A percentile compares a stretch with the other conserved stretches of the same genome.
Evolutionary conservation across 2,113 vertebrate species (phyloP).

Genomic region (Peromyscus polionotus): DNA sequence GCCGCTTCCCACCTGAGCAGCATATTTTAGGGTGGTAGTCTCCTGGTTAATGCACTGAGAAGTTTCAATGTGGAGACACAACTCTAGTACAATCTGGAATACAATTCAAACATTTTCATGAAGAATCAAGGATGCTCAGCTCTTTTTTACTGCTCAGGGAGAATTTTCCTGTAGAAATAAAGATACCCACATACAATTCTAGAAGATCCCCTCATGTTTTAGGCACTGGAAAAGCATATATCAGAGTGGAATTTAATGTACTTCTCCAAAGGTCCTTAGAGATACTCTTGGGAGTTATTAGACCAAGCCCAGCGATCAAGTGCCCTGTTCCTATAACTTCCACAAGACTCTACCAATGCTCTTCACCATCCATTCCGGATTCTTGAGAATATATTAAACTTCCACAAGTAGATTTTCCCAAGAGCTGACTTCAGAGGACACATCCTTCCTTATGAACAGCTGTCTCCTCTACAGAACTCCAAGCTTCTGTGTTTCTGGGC

Average conservation of each 20-base stretch:
- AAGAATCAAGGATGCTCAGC: constrained; percentile 69
- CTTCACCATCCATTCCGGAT: background rate
- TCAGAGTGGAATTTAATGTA: constrained; percentile 61
- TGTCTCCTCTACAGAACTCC: background rate
- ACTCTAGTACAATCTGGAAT: constrained; percentile 65
- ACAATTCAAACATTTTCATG: constrained; percentile 73
- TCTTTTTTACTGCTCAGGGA: background rate
- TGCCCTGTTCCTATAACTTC: constrained; percentile 26
- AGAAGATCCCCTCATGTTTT: constrained; percentile 42
- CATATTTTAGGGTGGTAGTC: constrained; percentile 62
- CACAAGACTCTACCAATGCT: constrained; percentile 26
- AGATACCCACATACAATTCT: constrained; percentile 47
- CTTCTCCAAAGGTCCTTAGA: constrained; percentile 56
- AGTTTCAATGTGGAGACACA: constrained; percentile 70
- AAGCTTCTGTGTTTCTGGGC: constrained; percentile 18
- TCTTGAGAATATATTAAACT: constrained; percentile 36
- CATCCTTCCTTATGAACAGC: background rate
- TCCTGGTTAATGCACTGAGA: constrained; percentile 59
- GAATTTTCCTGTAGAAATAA: constrained; percentile 49
- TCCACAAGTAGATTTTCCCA: background rate
- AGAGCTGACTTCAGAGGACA: background rate
- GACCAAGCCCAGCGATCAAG: constrained; percentile 23
- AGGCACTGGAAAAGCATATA: background rate
- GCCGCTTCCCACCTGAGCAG: constrained; percentile 63
- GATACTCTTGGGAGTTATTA: background rate